phyloP scores from a whole-genome alignment of 2,888 invertebrate species.

The Orthosia gracilis region DNA sequence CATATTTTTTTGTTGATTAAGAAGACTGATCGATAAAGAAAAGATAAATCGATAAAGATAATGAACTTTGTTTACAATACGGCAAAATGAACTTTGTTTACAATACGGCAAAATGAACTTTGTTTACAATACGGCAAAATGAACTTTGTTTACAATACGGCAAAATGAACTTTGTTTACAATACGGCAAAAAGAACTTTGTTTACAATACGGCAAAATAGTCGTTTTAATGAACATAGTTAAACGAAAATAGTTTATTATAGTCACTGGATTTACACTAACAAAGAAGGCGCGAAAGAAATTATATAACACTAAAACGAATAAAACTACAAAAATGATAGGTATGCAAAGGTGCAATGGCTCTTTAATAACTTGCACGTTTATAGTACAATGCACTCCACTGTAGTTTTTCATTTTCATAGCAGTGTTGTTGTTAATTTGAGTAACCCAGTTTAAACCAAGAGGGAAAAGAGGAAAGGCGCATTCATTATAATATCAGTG shows the following conservation, averaged over 20 bases:
- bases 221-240: background rate
- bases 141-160: too few relatives aligned
- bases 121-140: too few relatives aligned
- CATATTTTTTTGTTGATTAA: too few relatives aligned
- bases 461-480: constrained; percentile 10
- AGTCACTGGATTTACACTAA: background rate
- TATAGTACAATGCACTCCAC: background rate
- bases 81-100: too few relatives aligned
- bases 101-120: too few relatives aligned
- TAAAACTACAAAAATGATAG: background rate
- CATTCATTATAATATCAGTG: background rate
- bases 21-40: too few relatives aligned
- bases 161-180: too few relatives aligned
- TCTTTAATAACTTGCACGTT: background rate
- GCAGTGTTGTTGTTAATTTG: constrained; percentile 9
- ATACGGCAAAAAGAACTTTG: too few relatives aligned
- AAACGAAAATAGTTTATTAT: background rate
- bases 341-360: constrained; percentile 1
- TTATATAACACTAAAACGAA: background rate
- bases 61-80: too few relatives aligned
- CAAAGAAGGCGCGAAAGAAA: background rate
- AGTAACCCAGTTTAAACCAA: constrained; percentile 20
- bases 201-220: too few relatives aligned
- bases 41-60: too few relatives aligned
- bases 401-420: constrained; percentile 14